Evolutionary conservation across 2,888 invertebrate species (phyloP).

Genomic region (Blera fallax): DNA sequence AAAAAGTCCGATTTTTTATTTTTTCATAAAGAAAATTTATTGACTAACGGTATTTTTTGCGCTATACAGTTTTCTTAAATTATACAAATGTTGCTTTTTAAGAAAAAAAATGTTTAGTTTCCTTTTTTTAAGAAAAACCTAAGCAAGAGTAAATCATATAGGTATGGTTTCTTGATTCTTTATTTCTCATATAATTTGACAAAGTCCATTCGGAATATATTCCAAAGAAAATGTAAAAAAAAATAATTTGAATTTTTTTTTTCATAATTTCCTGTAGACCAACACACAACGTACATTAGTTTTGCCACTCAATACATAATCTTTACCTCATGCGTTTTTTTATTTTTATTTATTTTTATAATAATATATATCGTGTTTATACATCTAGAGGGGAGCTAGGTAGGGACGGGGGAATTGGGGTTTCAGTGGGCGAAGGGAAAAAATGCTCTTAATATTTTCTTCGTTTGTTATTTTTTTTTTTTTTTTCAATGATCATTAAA

Average conservation of each 20-base stretch:
- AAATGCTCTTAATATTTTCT: slow-evolving; percentile 65
- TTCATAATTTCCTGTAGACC: slow-evolving; percentile 66
- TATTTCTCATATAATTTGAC: slow-evolving; percentile 52
- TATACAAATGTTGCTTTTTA: slow-evolving; percentile 64
- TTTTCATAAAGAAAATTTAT: slow-evolving; percentile 72
- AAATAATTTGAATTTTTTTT: slow-evolving; percentile 16
- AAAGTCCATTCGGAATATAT: slow-evolving; percentile 42
- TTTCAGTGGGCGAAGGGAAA: slow-evolving; percentile 3
- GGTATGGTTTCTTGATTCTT: slow-evolving; percentile 19
- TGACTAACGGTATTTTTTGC: slow-evolving; percentile 68
- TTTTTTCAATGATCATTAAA: slow-evolving; percentile 59
- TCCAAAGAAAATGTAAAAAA: slow-evolving; percentile 21
- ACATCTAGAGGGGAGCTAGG: slow-evolving; percentile 60
- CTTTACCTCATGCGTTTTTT: slow-evolving; percentile 43
- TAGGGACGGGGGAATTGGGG: slow-evolving; percentile 5
- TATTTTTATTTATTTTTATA: slow-evolving; percentile 63
- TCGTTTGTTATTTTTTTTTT: not conserved
- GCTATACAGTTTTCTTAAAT: slow-evolving; percentile 72
- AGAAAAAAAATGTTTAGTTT: slow-evolving; percentile 22
- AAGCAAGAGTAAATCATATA: slow-evolving; percentile 52
- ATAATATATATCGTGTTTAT: slow-evolving; percentile 67
- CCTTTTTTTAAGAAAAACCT: slow-evolving; percentile 39
- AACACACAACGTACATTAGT: slow-evolving; percentile 71
- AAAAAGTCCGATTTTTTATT: too few relatives aligned
- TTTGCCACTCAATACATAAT: slow-evolving; percentile 64